Conservation (phyloP, 1,140 invertebrate species). For the Lepidurus couesii region DNA sequence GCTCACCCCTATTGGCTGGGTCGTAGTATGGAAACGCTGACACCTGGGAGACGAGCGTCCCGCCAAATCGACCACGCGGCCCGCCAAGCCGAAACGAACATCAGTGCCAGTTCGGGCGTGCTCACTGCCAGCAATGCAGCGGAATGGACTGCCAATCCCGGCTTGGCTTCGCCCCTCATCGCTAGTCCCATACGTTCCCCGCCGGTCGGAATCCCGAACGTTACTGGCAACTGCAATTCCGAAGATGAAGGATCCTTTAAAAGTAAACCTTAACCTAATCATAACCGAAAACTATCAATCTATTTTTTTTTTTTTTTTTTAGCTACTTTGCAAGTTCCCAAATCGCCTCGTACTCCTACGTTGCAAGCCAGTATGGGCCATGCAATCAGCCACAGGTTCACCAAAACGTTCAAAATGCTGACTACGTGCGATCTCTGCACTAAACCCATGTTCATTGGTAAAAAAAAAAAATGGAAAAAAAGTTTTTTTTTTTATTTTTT, state of each 20-base stretch:
- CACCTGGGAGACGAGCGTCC: constrained; percentile 26
- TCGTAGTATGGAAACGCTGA: constrained; percentile 38
- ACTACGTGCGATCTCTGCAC: constrained; percentile 84
- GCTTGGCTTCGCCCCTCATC: neutral
- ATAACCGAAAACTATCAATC: neutral
- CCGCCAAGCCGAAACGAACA: neutral
- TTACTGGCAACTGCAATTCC: neutral
- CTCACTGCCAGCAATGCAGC: constrained; percentile 2
- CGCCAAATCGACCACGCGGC: neutral
- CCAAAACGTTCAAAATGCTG: constrained; percentile 79
- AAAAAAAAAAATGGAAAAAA: neutral
- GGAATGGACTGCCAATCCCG: neutral
- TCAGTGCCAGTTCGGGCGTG: neutral
- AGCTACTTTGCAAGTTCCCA: constrained; percentile 59
- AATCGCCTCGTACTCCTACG: constrained; percentile 64
- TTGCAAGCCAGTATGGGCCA: constrained; percentile 70
- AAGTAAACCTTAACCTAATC: neutral
- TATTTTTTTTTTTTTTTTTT: constrained; percentile 35
- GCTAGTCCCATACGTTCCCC: neutral
- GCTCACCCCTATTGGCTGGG: constrained; percentile 37
- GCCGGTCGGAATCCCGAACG: neutral
- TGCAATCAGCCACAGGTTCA: constrained; percentile 84
- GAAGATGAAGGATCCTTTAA: constrained; percentile 11
- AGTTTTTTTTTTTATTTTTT: neutral
- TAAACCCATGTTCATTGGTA: constrained; percentile 82